Percentiles rank a stretch among this genome's conserved stretches.
These are phyloP conservation scores for Microcebus murinus DNA, from an alignment of 2,113 vertebrate genomes.

Conservation along the genomic window DNA sequence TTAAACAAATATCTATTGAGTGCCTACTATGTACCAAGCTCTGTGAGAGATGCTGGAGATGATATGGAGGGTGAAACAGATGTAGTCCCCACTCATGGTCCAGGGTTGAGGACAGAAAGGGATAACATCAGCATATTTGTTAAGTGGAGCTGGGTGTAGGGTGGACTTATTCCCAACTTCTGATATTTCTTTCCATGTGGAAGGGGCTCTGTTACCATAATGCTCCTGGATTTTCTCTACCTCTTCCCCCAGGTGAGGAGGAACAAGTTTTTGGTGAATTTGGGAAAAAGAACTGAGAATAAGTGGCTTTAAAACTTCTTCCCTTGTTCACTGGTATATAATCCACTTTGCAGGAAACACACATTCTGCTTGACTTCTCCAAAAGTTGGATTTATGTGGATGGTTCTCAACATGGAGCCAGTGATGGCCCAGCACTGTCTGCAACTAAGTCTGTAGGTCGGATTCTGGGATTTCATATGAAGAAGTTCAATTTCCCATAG, in stretches of 20 bases:
- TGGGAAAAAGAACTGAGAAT: not conserved
- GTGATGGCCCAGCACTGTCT: not conserved
- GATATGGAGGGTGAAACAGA: not conserved
- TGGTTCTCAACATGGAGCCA: not conserved
- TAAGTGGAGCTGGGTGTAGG: not conserved
- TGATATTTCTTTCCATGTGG: not conserved
- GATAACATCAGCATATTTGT: not conserved
- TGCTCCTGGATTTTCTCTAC: not conserved
- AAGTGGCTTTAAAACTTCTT: not conserved
- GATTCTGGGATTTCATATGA: not conserved
- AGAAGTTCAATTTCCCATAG: not conserved
- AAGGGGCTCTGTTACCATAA: not conserved
- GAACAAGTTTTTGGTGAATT: not conserved
- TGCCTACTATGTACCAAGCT: not conserved
- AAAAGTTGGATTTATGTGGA: not conserved
- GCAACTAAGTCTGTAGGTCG: too few relatives aligned
- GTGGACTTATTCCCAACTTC: not conserved
- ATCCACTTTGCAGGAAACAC: not conserved
- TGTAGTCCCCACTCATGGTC: not conserved
- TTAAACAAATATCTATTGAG: not conserved
- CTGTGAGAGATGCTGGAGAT: not conserved
- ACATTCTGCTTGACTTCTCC: not conserved
- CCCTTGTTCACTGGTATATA: not conserved
- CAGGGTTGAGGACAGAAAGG: not conserved
- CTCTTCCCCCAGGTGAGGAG: not conserved